phyloP scores from a whole-genome alignment of 2,113 vertebrate genomes.

The Odocoileus hemionus region DNA sequence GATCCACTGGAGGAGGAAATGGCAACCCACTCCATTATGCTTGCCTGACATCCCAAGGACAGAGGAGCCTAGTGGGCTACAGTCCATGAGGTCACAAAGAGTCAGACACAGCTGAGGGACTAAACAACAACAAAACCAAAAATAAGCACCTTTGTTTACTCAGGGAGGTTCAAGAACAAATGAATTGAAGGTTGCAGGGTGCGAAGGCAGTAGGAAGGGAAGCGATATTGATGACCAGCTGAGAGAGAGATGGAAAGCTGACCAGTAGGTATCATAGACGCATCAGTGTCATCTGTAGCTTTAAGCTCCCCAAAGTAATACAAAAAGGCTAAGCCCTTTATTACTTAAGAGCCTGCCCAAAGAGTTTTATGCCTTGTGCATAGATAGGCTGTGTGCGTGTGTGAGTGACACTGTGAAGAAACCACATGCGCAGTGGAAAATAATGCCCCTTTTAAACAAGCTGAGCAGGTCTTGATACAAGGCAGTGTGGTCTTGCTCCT shows the following conservation, averaged over 20 bases:
- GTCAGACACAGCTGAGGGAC: background rate
- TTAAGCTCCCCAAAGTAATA: background rate
- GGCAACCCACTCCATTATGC: background rate
- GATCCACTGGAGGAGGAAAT: background rate
- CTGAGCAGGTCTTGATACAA: constrained; percentile 63
- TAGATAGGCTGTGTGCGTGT: background rate
- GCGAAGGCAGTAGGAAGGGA: background rate
- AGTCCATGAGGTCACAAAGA: background rate
- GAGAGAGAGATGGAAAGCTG: background rate
- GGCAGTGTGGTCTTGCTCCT: constrained; percentile 69
- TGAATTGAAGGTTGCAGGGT: background rate
- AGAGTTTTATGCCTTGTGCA: background rate
- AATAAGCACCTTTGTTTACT: background rate
- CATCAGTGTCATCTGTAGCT: background rate
- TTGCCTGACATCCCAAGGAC: background rate
- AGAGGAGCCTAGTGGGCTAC: background rate
- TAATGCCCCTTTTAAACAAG: constrained; percentile 70
- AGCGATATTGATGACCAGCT: too few species aligned
- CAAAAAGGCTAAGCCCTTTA: background rate
- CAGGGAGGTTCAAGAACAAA: background rate
- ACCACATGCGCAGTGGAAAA: constrained; percentile 64
- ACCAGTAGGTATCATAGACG: background rate
- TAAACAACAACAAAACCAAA: background rate
- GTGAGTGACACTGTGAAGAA: background rate
- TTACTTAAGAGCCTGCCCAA: background rate